Base-by-base conservation (phyloP, 2,888 invertebrate genomes). In the Pterostichus niger region DNA sequence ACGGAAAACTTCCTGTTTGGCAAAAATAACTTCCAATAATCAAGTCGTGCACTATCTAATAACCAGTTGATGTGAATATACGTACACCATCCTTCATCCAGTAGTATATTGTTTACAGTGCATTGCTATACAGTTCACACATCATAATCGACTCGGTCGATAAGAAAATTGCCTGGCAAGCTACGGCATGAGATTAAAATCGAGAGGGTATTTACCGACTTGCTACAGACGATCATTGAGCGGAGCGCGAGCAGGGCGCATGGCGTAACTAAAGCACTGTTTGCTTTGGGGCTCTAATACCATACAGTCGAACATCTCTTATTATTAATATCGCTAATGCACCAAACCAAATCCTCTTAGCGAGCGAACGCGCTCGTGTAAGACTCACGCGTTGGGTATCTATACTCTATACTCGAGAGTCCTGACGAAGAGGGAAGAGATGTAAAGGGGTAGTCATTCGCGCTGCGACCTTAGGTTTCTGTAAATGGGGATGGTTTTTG, bases 321-420 rank as follows among this genome's bases (percentile, higher is more conserved):
- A 84, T 84, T 85, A 85, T 85, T 85, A 85, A 84, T 84, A 84
- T 79, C 84, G 84, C 85, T 85, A 85, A 85, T 85, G 85, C 82
- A 82, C 75, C 82, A 64, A 82, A 61, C 59, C 82, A 82, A 82
- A 82, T 82, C 82, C 82, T 75, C 82, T 82, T 82, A 82, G 44
- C 40, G 77, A 54, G 33, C 24, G 17, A 64, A 33, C 64, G 64
- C 31, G 75, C 13, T 9, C 46, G 54, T 49, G 75, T 75, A 52
- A 75, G 75, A 75, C 52, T 52, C 64, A 33, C 9, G 11, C 59
- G 24, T 17, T 4, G 13, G 24, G 59, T 31, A 24, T 56, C 15
- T 56, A 15, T 17, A 17, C 17, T 59, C 59, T 59, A 4, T 31
- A 59, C 40, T 40, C n/a, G n/a, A n/a, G n/a, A n/a, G n/a, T n/a